Conservation (phyloP, 2,888 invertebrate species). For the Tetheella fluctuosa region DNA sequence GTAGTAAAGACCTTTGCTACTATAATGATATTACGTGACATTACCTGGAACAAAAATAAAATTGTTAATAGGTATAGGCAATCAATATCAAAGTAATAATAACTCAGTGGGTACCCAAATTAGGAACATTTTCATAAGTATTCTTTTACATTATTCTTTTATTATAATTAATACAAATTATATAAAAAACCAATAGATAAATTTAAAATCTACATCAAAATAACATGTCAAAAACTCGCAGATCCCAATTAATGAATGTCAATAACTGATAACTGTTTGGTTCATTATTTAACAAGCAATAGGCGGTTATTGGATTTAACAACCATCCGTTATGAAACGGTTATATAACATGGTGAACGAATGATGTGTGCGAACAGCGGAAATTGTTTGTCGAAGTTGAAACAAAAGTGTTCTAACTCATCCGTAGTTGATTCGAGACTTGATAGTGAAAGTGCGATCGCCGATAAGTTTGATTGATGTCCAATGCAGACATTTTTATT, state of each 20-base stretch:
- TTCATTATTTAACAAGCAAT: background rate
- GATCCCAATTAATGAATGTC: background rate
- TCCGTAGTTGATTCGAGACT: background rate
- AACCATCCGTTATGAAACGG: constrained; percentile 9
- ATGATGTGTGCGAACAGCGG: background rate
- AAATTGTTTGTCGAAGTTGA: constrained; percentile 19
- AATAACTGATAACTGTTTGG: background rate
- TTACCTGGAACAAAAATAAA: constrained; percentile 1
- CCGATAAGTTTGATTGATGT: constrained; percentile 27
- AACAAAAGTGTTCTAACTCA: constrained; percentile 18
- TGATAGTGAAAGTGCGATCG: constrained; percentile 34
- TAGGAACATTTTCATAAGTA: background rate
- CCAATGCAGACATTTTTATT: constrained; percentile 14
- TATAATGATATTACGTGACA: background rate
- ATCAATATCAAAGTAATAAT: too few relatives aligned
- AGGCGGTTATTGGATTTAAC: constrained; percentile 5
- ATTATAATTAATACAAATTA: too few relatives aligned
- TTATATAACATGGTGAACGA: background rate
- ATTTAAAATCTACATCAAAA: too few relatives aligned
- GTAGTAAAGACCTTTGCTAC: too few relatives aligned
- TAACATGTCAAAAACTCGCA: background rate
- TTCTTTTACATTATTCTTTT: too few relatives aligned
- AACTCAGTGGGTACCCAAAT: too few relatives aligned
- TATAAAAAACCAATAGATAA: too few relatives aligned
- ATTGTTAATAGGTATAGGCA: background rate